These are phyloP conservation scores for Matsumyia berberina DNA, from an alignment of 2,888 invertebrate species.

Conservation along the genomic window DNA sequence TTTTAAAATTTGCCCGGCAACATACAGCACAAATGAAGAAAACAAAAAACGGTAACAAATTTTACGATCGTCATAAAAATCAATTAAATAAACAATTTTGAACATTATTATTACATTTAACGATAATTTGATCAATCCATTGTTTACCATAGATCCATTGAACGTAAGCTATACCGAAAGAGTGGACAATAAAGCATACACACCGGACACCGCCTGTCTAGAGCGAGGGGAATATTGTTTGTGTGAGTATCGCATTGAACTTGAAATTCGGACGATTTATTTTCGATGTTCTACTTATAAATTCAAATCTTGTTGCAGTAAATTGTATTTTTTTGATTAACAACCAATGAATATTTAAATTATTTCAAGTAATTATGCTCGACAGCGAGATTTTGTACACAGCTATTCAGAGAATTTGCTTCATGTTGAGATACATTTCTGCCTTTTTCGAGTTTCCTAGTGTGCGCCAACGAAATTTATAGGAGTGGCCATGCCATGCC, in stretches of 20 bases:
- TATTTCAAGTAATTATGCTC: conserved; percentile 28
- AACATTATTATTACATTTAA: conserved; percentile 71
- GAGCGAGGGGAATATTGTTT: neutral
- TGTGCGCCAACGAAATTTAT: conserved; percentile 26
- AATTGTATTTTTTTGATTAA: conserved; percentile 63
- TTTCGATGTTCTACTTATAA: conserved; percentile 15
- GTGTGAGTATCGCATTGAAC: conserved; percentile 52
- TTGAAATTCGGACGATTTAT: conserved; percentile 37
- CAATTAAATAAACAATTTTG: conserved; percentile 79
- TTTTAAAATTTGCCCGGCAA: conserved; percentile 45
- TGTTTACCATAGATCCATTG: conserved; percentile 59
- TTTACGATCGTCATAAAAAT: conserved; percentile 79
- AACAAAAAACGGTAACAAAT: conserved; percentile 76
- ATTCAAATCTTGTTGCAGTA: conserved; percentile 44
- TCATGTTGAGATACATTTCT: conserved; percentile 1
- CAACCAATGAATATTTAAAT: conserved; percentile 59
- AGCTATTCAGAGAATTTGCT: neutral
- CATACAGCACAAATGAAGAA: conserved; percentile 73
- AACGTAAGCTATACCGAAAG: conserved; percentile 21
- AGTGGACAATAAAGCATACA: conserved; percentile 8
- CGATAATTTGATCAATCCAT: conserved; percentile 70
- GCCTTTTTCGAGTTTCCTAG: conserved; percentile 38
- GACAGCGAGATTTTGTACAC: conserved; percentile 9
- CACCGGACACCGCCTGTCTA: neutral
- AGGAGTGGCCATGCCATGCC: conserved; percentile 44